phyloP scores from a whole-genome alignment of 2,113 vertebrate species.

The Upupa epops region DNA sequence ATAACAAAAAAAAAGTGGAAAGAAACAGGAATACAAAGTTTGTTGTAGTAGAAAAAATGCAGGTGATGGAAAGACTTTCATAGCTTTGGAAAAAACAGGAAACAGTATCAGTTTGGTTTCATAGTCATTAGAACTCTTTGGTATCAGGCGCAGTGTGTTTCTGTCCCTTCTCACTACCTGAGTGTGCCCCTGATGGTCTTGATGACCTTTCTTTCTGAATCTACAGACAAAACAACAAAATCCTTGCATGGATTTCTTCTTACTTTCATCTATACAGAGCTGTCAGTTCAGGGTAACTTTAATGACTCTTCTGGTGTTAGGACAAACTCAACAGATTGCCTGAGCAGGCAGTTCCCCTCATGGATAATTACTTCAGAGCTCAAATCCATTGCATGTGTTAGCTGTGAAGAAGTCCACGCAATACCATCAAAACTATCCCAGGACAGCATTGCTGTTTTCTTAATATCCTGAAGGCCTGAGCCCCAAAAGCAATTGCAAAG shows the following conservation, averaged over 20 bases:
- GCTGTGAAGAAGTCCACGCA: not conserved
- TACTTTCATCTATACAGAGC: not conserved
- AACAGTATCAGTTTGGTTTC: not conserved
- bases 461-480: not conserved
- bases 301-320: not conserved
- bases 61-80: not conserved
- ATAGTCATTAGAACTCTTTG: not conserved
- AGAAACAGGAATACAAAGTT: rapidly evolving
- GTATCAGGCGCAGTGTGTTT: not conserved
- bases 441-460: not conserved
- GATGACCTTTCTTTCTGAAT: not conserved
- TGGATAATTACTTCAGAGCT: not conserved
- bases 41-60: not conserved
- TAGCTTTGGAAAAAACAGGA: not conserved
- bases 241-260: not conserved
- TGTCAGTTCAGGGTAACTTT: not conserved
- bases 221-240: not conserved
- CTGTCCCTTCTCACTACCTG: rapidly evolving
- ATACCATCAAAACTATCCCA: not conserved
- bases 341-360: not conserved
- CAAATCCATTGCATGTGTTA: rapidly evolving
- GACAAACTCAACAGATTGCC: rapidly evolving
- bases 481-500: not conserved
- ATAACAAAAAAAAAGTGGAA: not conserved
- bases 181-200: rapidly evolving